Conservation (phyloP, 1,140 invertebrate genomes). For the Pectinophora gossypiella region DNA sequence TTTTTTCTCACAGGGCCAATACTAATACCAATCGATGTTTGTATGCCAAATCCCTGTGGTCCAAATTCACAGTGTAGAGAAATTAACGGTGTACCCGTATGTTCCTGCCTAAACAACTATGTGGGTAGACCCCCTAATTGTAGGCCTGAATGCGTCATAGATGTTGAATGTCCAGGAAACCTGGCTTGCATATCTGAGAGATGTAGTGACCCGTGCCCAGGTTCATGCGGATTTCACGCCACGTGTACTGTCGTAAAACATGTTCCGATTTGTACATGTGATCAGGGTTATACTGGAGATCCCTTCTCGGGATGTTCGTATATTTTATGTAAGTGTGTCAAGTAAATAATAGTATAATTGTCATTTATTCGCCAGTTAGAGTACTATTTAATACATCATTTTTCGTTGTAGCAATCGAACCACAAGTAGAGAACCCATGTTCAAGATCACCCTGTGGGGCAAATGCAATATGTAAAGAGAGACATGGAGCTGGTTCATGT, state of each 20-base stretch:
- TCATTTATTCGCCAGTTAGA: background rate
- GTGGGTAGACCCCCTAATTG: slow-evolving; percentile 84
- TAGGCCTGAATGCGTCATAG: slow-evolving; percentile 83
- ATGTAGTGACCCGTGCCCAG: slow-evolving; percentile 83
- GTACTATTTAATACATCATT: background rate
- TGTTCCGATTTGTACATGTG: slow-evolving; percentile 81
- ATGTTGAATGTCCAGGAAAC: slow-evolving; percentile 81
- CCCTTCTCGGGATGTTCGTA: slow-evolving; percentile 82
- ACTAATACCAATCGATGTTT: slow-evolving; percentile 59
- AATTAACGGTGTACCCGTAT: slow-evolving; percentile 76
- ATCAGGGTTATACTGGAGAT: slow-evolving; percentile 82
- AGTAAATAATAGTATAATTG: background rate
- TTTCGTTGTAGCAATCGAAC: slow-evolving; percentile 51
- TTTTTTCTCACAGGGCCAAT: slow-evolving; percentile 42
- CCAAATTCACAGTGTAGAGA: slow-evolving; percentile 80
- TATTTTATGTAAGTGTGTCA: slow-evolving; percentile 68
- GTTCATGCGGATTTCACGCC: slow-evolving; percentile 83
- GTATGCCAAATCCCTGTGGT: slow-evolving; percentile 81
- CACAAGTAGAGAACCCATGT: slow-evolving; percentile 76
- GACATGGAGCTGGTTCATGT: slow-evolving; percentile 81
- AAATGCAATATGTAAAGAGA: slow-evolving; percentile 87
- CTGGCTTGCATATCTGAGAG: slow-evolving; percentile 81
- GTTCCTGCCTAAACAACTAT: slow-evolving; percentile 81
- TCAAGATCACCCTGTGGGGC: slow-evolving; percentile 84
- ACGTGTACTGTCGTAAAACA: slow-evolving; percentile 83